Percentiles rank a stretch among this genome's conserved stretches.
These are phyloP conservation scores for Pedetes capensis DNA, from an alignment of 2,113 vertebrate genomes.

Conservation along the genomic window DNA sequence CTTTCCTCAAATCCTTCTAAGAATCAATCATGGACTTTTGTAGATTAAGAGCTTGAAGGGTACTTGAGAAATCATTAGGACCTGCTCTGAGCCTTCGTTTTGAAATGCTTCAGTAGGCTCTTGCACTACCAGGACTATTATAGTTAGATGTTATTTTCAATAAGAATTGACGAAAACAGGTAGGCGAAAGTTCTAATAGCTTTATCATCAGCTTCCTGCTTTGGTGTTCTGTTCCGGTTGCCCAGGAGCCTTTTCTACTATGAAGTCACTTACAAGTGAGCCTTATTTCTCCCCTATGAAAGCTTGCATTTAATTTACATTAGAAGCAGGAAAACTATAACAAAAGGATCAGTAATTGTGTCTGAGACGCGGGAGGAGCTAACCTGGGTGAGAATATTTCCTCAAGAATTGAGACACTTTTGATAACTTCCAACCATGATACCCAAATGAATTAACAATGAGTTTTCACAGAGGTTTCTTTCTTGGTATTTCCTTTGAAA, in stretches of 20 bases:
- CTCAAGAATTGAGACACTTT: slow-evolving; percentile 4
- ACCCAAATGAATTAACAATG: not conserved
- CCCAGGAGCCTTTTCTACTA: not conserved
- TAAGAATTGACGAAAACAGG: not conserved
- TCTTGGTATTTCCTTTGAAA: slow-evolving; percentile 37
- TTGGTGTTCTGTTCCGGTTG: not conserved
- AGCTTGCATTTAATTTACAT: not conserved
- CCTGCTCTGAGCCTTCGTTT: not conserved
- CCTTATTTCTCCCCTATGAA: not conserved
- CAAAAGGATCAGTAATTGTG: not conserved
- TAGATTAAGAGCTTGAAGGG: not conserved
- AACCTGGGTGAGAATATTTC: slow-evolving; percentile 44
- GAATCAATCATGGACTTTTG: not conserved
- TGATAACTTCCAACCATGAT: slow-evolving; percentile 20
- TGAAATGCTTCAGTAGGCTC: not conserved
- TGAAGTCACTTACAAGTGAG: not conserved
- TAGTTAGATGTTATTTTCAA: not conserved
- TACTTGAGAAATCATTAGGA: slow-evolving; percentile 27
- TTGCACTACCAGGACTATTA: not conserved
- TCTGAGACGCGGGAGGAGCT: not conserved
- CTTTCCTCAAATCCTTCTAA: slow-evolving; percentile 32
- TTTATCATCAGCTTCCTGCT: not conserved
- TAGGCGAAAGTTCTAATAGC: not conserved
- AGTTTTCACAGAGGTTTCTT: slow-evolving; percentile 39
- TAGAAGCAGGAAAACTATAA: not conserved